Conservation (phyloP, 2,888 invertebrate genomes). For the Lampropteryx suffumata region DNA sequence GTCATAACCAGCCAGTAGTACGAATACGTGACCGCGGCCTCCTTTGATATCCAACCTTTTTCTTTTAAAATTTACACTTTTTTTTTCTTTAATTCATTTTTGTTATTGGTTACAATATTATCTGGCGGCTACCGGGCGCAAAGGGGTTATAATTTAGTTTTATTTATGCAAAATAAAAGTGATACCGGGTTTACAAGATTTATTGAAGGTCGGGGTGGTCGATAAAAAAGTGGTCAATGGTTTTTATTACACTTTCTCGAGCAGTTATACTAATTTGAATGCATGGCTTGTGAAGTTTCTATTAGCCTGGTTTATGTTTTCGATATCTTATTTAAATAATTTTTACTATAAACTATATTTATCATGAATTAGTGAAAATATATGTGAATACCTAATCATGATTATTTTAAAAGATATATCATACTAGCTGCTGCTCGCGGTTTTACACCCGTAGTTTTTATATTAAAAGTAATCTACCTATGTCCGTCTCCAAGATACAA, state of each 20-base stretch:
- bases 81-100: conserved; percentile 72
- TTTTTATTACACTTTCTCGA: conserved; percentile 19
- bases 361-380: too few relatives aligned
- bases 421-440: too few relatives aligned
- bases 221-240: conserved; percentile 24
- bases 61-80: too few relatives aligned
- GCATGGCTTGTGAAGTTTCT: conserved; percentile 1
- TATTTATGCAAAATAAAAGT: conserved; percentile 81
- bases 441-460: too few relatives aligned
- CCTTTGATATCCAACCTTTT: conserved; percentile 74
- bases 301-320: neutral
- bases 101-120: conserved; percentile 78
- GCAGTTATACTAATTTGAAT: conserved; percentile 9
- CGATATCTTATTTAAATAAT: too few relatives aligned
- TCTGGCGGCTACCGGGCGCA: conserved; percentile 78
- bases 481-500: too few relatives aligned
- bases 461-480: too few relatives aligned
- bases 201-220: conserved; percentile 63
- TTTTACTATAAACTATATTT: too few relatives aligned
- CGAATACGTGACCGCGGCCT: conserved; percentile 73
- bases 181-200: conserved; percentile 61
- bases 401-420: too few relatives aligned
- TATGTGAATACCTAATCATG: too few relatives aligned
- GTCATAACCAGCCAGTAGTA: conserved; percentile 71
- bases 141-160: conserved; percentile 79